Conservation (phyloP, 2,113 vertebrate genomes). For the Sardina pilchardus region DNA sequence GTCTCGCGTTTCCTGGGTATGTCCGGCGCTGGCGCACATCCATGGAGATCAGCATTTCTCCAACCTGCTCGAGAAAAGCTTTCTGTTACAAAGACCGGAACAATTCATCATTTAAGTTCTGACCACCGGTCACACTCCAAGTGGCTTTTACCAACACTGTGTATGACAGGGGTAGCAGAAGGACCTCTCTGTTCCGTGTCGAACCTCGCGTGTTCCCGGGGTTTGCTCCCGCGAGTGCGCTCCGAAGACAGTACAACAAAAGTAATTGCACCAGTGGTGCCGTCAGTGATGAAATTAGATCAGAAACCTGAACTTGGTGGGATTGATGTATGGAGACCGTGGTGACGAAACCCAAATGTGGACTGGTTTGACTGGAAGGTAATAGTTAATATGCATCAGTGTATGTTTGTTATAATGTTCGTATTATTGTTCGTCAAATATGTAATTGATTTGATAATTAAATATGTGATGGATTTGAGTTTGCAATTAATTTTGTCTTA, state of each 20-base stretch:
- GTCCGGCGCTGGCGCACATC: background rate
- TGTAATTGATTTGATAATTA: background rate
- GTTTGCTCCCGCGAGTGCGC: background rate
- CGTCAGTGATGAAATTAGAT: background rate
- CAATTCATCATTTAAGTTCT: background rate
- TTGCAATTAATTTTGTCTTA: background rate
- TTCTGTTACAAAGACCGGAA: background rate
- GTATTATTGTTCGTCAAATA: background rate
- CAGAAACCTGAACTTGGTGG: background rate
- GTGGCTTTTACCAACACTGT: background rate
- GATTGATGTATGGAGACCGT: slow-evolving; percentile 34
- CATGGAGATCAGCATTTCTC: background rate
- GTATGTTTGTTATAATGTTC: background rate
- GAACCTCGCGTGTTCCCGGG: background rate
- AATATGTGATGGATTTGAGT: background rate
- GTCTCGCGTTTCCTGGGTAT: slow-evolving; percentile 18
- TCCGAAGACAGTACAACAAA: background rate
- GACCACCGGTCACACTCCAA: background rate
- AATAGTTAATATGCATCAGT: background rate
- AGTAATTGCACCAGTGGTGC: background rate
- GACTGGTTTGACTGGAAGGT: background rate
- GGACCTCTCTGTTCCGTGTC: background rate
- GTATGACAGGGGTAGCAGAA: background rate
- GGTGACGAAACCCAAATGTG: slow-evolving; percentile 14
- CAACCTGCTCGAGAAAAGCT: background rate